A percentile compares a stretch with the other conserved stretches of the same genome.
phyloP scores from a whole-genome alignment of 2,888 invertebrate species.

The Adela reaumurella region DNA sequence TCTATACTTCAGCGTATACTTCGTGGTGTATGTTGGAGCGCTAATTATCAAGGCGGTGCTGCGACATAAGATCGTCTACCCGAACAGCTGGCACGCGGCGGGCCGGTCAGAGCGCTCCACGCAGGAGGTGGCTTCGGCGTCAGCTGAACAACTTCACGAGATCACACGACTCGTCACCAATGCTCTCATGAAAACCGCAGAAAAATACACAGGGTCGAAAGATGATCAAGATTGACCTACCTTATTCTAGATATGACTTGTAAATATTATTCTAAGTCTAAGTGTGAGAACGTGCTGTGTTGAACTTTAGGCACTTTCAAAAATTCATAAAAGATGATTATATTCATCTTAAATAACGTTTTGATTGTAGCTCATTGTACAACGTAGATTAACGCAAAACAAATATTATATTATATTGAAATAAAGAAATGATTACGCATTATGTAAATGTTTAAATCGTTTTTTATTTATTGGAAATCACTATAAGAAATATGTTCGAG shows the following conservation, averaged over 20 bases:
- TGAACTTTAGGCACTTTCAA: not conserved
- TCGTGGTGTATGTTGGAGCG: conserved; percentile 66
- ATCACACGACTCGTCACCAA: conserved; percentile 43
- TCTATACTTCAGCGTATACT: conserved; percentile 71
- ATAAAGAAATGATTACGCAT: too few relatives aligned
- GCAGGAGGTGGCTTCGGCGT: conserved; percentile 30
- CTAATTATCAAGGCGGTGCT: conserved; percentile 69
- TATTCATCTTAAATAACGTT: not conserved
- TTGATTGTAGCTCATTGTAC: not conserved
- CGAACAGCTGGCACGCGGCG: conserved; percentile 46
- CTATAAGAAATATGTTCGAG: too few relatives aligned
- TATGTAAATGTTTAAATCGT: too few relatives aligned
- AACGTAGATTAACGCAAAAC: not conserved
- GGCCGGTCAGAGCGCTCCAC: conserved; percentile 27
- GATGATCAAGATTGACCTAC: not conserved
- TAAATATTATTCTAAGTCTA: not conserved
- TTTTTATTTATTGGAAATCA: too few relatives aligned
- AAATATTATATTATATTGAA: too few relatives aligned
- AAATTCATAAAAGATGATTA: not conserved
- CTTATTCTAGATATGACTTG: not conserved
- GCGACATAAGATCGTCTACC: conserved; percentile 67
- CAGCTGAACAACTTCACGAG: conserved; percentile 46
- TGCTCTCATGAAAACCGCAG: conserved; percentile 36
- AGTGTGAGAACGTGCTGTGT: not conserved
- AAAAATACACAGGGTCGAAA: conserved; percentile 24